A percentile compares a stretch with the other conserved stretches of the same genome.
Conservation (phyloP, 2,888 invertebrate genomes). For the Epinotia demarniana region DNA sequence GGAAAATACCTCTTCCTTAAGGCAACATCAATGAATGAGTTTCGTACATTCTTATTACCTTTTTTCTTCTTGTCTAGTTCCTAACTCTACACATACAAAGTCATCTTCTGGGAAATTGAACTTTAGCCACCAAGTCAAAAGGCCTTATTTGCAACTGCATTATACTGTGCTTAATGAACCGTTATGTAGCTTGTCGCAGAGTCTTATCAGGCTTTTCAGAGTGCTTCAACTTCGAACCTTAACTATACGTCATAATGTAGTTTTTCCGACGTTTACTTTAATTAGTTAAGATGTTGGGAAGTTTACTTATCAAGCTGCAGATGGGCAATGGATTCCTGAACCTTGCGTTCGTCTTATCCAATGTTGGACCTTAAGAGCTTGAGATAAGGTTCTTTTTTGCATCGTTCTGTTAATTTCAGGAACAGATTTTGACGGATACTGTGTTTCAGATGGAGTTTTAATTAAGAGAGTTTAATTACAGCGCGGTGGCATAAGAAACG, state of each 20-base stretch:
- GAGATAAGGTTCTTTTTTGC: background rate
- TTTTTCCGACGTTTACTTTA: background rate
- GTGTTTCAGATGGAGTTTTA: conserved; percentile 31
- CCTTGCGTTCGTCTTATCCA: background rate
- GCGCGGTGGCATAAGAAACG: conserved; percentile 15
- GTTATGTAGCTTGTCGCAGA: background rate
- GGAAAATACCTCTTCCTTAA: conserved; percentile 14
- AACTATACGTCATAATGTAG: background rate
- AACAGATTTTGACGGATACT: background rate
- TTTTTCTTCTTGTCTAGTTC: background rate
- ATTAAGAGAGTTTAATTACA: conserved; percentile 45
- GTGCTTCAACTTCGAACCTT: background rate
- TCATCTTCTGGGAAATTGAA: background rate
- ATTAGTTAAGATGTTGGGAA: background rate
- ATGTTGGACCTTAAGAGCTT: conserved; percentile 3
- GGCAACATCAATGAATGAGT: conserved; percentile 10
- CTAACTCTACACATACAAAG: background rate
- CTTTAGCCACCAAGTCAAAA: background rate
- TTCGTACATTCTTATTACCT: conserved; percentile 7
- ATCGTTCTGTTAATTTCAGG: background rate
- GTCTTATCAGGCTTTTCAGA: background rate
- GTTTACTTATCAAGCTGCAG: conserved; percentile 13
- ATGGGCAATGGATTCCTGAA: background rate
- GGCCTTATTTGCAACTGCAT: background rate
- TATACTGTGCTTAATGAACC: background rate